phyloP scores from a whole-genome alignment of 2,888 invertebrate genomes.

The Leptura quadrifasciata region DNA sequence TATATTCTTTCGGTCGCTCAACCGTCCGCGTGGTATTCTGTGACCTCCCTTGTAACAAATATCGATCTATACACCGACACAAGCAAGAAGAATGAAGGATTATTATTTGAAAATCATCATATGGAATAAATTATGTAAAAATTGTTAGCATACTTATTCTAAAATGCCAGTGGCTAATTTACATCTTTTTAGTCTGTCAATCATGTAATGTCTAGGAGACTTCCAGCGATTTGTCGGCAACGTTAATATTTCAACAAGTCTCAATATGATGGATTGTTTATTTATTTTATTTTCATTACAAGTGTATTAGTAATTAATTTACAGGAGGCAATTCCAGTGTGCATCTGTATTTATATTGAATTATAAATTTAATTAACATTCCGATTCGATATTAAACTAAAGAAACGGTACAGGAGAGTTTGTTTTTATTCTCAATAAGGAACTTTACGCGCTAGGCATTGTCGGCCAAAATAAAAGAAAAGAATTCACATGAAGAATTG shows the following conservation, averaged over 20 bases:
- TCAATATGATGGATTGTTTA: neutral
- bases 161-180: neutral
- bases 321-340: neutral
- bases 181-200: neutral
- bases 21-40: no score
- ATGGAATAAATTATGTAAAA: neutral
- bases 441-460: neutral
- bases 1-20: no score
- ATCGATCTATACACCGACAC: neutral
- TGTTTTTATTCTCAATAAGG: neutral
- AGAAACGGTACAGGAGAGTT: neutral
- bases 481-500: no score
- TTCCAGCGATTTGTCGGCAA: constrained; percentile 3
- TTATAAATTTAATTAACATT: constrained; percentile 3
- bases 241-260: constrained; percentile 7
- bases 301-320: constrained; percentile 3
- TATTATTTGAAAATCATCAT: neutral
- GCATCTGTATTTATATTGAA: constrained; percentile 7
- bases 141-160: neutral
- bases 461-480: no score
- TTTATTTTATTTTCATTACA: neutral
- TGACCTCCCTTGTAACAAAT: neutral
- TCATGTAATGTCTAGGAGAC: neutral
- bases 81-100: neutral
- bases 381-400: neutral